Base-by-base conservation (phyloP, 2,888 invertebrate species). In the Caenorhabditis wallacei region DNA sequence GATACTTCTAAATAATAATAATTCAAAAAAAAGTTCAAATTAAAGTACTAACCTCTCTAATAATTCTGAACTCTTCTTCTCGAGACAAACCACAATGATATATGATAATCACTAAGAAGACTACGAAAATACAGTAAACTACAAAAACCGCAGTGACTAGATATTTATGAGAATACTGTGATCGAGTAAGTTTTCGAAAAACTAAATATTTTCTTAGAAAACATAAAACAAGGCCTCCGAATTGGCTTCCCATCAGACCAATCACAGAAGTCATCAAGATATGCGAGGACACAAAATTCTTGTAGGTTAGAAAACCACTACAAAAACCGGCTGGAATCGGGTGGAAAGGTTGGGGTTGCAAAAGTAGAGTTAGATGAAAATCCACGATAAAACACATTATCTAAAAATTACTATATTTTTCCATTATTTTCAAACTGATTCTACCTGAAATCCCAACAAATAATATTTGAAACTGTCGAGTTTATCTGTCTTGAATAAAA, bases 271-370 rank as follows among this genome's bases (percentile, higher is more conserved):
- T 35, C 56, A 57, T 35, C n/a, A 57, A n/a, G 0, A 30, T 26
- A 18, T 57, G 26, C 13, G 13, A 16, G 13, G 26, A 18, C 2
- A 35, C n/a, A 3, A 26, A n/a, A 30, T 35, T 35, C 4, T 8
- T 13, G n/a, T n/a, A 35, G 18, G 30, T 18, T n/a, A 57, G 56
- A 1, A 57, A n/a, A 3, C 56, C 56, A 35, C 35, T 57, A n/a
- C 56, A 57, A n/a, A 57, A 57, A 0, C 56, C 56, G 8, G 56
- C 56, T 18, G 56, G 56, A 2, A 57, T 30, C 8, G 56, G 56
- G n/a, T 57, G 56, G 1, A 57, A n/a, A 1, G 56, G 56, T 30
- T 57, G 56, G 30, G 56, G 56, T n/a, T 57, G 56, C 56, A 57
- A 35, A 2, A 57, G 56, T 4, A 54, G 8, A 18, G 54, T 57